Evolutionary conservation across 2,113 vertebrate genomes (phyloP).

Genomic region (Butorides virescens): DNA sequence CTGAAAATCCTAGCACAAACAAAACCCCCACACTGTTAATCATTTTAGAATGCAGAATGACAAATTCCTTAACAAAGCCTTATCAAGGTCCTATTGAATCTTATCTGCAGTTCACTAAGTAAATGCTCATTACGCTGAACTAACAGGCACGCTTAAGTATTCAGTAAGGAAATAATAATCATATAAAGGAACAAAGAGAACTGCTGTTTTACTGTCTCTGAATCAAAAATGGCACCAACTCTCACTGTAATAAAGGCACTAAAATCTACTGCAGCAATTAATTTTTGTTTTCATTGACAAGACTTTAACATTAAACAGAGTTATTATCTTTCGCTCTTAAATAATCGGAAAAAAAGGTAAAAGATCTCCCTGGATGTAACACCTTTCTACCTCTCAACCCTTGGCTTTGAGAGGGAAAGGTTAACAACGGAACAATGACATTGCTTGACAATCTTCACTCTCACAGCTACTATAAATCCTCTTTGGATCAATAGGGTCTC

Average conservation of each 20-base stretch:
- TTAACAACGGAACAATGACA: conserved; percentile 57
- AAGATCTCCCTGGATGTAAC: neutral
- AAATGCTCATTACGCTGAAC: conserved; percentile 65
- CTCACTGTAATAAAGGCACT: neutral
- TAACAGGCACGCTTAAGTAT: conserved; percentile 42
- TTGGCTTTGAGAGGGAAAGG: conserved; percentile 19
- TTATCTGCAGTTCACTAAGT: conserved; percentile 70
- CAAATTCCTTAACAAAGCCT: conserved; percentile 67
- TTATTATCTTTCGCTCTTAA: neutral
- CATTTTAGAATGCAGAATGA: conserved; percentile 57
- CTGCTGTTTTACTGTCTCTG: conserved; percentile 16
- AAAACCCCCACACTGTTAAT: conserved; percentile 47
- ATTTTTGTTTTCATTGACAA: conserved; percentile 23
- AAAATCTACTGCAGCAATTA: neutral
- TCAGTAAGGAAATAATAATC: conserved; percentile 37
- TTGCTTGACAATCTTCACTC: conserved; percentile 52
- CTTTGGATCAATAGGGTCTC: conserved; percentile 67
- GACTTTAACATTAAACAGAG: neutral
- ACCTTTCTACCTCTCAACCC: neutral
- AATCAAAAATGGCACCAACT: conserved; percentile 1
- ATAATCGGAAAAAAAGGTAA: neutral
- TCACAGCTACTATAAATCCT: conserved; percentile 67
- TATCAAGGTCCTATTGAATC: conserved; percentile 53
- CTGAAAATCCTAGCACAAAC: conserved; percentile 49
- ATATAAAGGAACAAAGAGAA: conserved; percentile 47